phyloP scores from a whole-genome alignment of 2,113 vertebrate species.

The Lasiurus cinereus region DNA sequence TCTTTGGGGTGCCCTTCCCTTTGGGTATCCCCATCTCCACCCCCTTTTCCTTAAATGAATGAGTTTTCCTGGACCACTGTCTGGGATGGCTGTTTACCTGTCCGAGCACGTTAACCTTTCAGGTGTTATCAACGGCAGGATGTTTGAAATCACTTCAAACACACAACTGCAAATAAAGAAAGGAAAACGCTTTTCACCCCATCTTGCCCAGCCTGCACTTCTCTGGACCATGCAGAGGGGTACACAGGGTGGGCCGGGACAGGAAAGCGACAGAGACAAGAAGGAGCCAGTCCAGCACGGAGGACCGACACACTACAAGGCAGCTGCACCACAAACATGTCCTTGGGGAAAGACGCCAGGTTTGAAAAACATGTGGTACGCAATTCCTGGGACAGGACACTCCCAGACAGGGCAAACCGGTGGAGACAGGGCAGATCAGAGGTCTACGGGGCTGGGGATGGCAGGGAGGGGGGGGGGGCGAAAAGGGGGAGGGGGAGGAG shows the following conservation, averaged over 20 bases:
- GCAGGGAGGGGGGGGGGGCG: not conserved
- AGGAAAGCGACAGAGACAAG: not conserved
- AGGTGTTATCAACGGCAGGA: not conserved
- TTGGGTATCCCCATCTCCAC: too few relatives aligned
- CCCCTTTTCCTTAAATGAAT: too few relatives aligned
- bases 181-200: not conserved
- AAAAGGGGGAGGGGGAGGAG: too few relatives aligned
- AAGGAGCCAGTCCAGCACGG: not conserved
- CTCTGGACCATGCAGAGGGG: rapidly evolving
- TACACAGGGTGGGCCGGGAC: not conserved
- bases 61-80: too few relatives aligned
- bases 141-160: not conserved
- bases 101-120: too few relatives aligned
- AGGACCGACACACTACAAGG: rapidly evolving
- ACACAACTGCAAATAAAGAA: rapidly evolving
- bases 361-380: rapidly evolving
- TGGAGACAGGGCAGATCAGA: rapidly evolving
- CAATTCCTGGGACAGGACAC: not conserved
- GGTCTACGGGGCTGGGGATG: not conserved
- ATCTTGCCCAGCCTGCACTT: too few relatives aligned
- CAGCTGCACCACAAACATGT: rapidly evolving
- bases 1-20: too few relatives aligned
- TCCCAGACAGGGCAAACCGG: not conserved
- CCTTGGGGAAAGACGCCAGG: not conserved
- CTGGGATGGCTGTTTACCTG: too few relatives aligned